Evolutionary conservation across 1,140 invertebrate genomes (phyloP).

Genomic region (Aphis craccivora): DNA sequence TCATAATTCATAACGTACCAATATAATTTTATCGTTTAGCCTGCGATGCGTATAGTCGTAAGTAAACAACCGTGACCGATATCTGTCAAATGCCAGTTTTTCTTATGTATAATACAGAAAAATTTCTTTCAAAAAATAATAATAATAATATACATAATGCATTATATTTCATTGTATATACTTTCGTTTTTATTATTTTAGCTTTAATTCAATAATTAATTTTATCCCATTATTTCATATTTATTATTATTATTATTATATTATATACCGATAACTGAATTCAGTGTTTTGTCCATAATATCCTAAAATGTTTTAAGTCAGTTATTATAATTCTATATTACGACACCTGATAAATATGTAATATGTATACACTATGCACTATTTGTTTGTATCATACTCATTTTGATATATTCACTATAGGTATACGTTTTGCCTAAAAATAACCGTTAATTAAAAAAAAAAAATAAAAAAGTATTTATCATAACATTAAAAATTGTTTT

Average conservation of each 20-base stretch:
- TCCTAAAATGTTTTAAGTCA: not conserved
- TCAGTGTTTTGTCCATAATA: not conserved
- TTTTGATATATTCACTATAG: no score
- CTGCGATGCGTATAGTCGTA: not conserved
- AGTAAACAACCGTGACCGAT: slow-evolving; percentile 11
- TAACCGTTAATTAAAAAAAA: no score
- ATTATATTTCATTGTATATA: not conserved
- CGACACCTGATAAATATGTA: not conserved
- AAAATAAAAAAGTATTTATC: no score
- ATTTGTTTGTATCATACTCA: no score
- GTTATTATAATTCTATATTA: not conserved
- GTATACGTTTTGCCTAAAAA: no score
- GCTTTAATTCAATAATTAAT: not conserved
- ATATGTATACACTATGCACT: no score
- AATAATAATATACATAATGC: not conserved
- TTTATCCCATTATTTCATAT: not conserved
- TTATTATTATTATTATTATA: no score
- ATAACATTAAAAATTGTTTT: no score
- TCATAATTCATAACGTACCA: not conserved
- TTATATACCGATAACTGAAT: no score
- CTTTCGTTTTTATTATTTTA: not conserved
- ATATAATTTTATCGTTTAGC: slow-evolving; percentile 6
- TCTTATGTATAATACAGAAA: not conserved
- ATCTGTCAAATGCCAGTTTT: not conserved
- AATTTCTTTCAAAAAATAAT: not conserved